These are phyloP conservation scores for Agapetus fuscipes DNA, from an alignment of 2,888 invertebrate genomes.

Conservation along the genomic window DNA sequence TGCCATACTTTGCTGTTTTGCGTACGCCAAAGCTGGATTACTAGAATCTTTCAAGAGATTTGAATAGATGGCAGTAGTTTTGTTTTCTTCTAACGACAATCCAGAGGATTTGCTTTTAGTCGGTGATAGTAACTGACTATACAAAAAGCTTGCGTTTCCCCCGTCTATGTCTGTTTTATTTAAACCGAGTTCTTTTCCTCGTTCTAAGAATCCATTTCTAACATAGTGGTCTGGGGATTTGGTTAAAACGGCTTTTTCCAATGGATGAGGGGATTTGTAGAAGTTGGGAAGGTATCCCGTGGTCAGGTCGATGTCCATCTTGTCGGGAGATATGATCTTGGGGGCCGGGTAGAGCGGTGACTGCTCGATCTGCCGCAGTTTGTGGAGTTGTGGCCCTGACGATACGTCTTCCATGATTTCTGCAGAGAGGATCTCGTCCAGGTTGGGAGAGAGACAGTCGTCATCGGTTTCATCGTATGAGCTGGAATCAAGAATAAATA, in stretches of 20 bases:
- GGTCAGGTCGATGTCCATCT: constrained; percentile 22
- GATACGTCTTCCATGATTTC: constrained; percentile 41
- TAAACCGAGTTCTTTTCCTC: constrained; percentile 41
- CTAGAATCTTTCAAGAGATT: constrained; percentile 15
- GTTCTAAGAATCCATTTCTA: constrained; percentile 32
- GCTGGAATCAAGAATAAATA: constrained; percentile 37
- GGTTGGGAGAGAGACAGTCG: constrained; percentile 57
- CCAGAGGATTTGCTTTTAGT: constrained; percentile 18
- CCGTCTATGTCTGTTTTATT: constrained; percentile 38
- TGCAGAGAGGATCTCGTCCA: constrained; percentile 50
- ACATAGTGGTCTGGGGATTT: constrained; percentile 19
- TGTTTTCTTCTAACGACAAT: constrained; percentile 29
- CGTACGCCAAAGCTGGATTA: background rate
- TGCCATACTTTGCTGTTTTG: constrained; percentile 20
- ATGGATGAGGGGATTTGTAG: constrained; percentile 32
- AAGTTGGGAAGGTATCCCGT: constrained; percentile 36
- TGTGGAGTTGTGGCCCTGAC: constrained; percentile 23
- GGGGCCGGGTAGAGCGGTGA: constrained; percentile 21
- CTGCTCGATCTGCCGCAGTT: constrained; percentile 24
- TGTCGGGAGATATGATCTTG: constrained; percentile 24
- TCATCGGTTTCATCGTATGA: constrained; percentile 62
- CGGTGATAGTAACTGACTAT: constrained; percentile 35
- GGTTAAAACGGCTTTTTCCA: constrained; percentile 23
- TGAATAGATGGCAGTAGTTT: constrained; percentile 23
- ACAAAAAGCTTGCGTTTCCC: constrained; percentile 39